phyloP scores from a whole-genome alignment of 1,140 invertebrate genomes.

The Ylistrum balloti region DNA sequence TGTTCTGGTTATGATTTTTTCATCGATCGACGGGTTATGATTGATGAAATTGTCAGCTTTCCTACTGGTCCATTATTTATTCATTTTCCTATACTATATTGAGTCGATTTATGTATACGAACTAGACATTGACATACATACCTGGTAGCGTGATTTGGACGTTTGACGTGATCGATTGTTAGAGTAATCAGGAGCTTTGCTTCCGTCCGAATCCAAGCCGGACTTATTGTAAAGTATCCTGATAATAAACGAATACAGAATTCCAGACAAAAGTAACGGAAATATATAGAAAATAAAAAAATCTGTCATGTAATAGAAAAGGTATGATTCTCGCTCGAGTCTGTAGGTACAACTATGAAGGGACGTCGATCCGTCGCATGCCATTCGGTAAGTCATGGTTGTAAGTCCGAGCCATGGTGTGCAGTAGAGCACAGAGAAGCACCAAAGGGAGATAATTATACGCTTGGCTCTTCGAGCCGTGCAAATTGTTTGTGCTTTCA shows the following conservation, averaged over 20 bases:
- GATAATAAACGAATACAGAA: conserved; percentile 85
- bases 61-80: not conserved
- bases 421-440: conserved; percentile 81
- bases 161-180: not conserved
- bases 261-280: conserved; percentile 83
- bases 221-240: conserved; percentile 81
- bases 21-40: too few relatives aligned
- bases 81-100: too few relatives aligned
- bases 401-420: conserved; percentile 69
- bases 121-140: not conserved
- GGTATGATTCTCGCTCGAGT: conserved; percentile 83
- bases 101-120: not conserved
- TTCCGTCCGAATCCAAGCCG: conserved; percentile 72
- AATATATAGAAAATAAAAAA: conserved; percentile 85
- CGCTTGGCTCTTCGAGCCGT: conserved; percentile 84
- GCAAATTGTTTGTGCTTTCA: conserved; percentile 90
- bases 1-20: too few relatives aligned
- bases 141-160: conserved; percentile 41
- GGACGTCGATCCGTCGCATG: conserved; percentile 59
- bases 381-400: conserved; percentile 43
- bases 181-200: not conserved
- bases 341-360: conserved; percentile 82
- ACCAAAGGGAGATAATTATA: conserved; percentile 84
- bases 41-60: too few relatives aligned
- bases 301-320: conserved; percentile 85